These are phyloP conservation scores for Polydrusus tereticollis DNA, from an alignment of 2,888 invertebrate genomes.

Conservation along the genomic window DNA sequence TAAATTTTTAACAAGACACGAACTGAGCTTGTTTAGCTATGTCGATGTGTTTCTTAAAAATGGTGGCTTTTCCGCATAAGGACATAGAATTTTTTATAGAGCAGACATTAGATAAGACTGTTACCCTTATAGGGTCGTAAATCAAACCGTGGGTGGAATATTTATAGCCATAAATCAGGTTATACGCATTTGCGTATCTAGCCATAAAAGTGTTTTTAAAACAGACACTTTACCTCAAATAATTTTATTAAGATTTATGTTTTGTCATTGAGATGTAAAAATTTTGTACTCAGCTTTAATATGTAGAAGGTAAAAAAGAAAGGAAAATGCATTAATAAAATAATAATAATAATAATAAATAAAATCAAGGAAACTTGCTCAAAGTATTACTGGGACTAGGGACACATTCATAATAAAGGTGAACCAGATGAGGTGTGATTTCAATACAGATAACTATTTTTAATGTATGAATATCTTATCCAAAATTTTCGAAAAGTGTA, in stretches of 20 bases:
- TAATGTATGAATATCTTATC: too few relatives aligned
- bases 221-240: conserved; percentile 4
- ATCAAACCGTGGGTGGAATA: conserved; percentile 12
- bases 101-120: conserved; percentile 3
- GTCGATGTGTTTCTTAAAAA: conserved; percentile 9
- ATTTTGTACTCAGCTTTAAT: background rate
- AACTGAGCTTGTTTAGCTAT: background rate
- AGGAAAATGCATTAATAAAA: background rate
- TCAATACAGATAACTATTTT: too few relatives aligned
- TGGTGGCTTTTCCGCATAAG: background rate
- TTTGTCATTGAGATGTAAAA: background rate
- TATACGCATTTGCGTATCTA: conserved; percentile 11
- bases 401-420: too few relatives aligned
- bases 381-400: too few relatives aligned
- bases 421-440: too few relatives aligned
- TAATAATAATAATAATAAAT: too few relatives aligned
- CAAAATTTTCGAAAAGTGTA: too few relatives aligned
- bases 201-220: conserved; percentile 3
- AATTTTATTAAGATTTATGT: background rate
- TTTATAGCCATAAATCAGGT: conserved; percentile 8
- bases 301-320: background rate
- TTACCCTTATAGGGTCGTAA: conserved; percentile 13
- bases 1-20: background rate
- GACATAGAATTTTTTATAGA: conserved; percentile 15
- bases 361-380: too few relatives aligned